Base-by-base conservation (phyloP, 2,888 invertebrate genomes). In the Ptychoptera albimana region DNA sequence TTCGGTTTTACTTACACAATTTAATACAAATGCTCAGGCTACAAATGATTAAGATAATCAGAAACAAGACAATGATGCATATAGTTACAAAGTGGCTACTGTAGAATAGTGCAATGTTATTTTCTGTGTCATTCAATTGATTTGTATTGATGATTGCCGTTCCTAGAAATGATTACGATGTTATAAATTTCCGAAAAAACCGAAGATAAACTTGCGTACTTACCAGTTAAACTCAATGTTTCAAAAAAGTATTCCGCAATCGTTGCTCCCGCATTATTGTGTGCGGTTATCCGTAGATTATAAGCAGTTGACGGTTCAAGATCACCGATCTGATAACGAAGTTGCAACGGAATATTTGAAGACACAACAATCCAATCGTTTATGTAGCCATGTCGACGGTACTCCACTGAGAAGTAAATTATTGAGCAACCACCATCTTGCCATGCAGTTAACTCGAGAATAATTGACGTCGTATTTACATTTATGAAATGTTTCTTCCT, bases 351-450 rank as follows among this genome's bases (percentile, higher is more conserved):
- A 42, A 70, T 64, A 53, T 70, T 67, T 51, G 68, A 71, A 6
- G 71, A 70, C 13, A 70, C 71, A 55, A 66, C 56, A 29, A 63
- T 63, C 64, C 63, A 64, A 48, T 64, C 61, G 40, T 54, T 56
- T 0, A 59, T 55, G 4, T 57, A 50, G 10, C 57, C 57, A 44
- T 60, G 54, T 11, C 56, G 55, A 35, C 57, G 58, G 32, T 62
- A 64, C 45, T 64, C 64, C n/a, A 64, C 60, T 23, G 63, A 60
- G 39, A 82, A 83, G 47, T 80, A 79, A 1, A 75, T 70, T 52
- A 88, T 79, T 0, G 83, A 78, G 58, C 88, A 89, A 36, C 85
- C 85, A 1, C 82, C 80, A 53, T 80, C 81, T 14, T 80, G 75
- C 87, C 87, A 88, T 8, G 81, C 76, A 43, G 78, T 74, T 49